Conservation (phyloP, 2,888 invertebrate genomes). For the Digitonthophagus gazella region DNA sequence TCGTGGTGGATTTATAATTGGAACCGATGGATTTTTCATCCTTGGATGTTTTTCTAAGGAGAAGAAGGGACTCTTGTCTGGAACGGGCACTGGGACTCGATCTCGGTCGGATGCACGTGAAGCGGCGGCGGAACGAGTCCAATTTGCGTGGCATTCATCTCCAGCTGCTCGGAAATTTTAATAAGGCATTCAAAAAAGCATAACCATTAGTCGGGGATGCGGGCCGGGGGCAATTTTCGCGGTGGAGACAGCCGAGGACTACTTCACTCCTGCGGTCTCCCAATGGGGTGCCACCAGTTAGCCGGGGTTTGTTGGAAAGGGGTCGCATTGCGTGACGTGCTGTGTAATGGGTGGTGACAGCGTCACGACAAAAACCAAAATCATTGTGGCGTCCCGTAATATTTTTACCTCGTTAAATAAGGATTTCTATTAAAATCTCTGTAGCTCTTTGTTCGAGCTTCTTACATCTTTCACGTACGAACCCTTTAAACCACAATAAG, state of each 20-base stretch:
- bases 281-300: neutral
- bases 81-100: neutral
- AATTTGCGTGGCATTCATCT: conserved; percentile 54
- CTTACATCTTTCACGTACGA: neutral
- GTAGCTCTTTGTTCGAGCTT: neutral
- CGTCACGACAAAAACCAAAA: neutral
- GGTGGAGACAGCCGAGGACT: neutral
- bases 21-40: neutral
- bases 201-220: conserved; percentile 41
- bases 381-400: neutral
- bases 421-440: too few relatives aligned
- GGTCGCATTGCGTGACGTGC: neutral
- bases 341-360: neutral
- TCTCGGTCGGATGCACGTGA: neutral
- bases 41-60: neutral
- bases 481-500: neutral
- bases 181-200: conserved; percentile 51
- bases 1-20: neutral
- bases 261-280: neutral
- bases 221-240: neutral
- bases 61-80: neutral
- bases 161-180: conserved; percentile 56
- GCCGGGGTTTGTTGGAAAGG: neutral
- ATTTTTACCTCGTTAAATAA: too few relatives aligned
- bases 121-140: conserved; percentile 32